Percentiles rank a stretch among this genome's conserved stretches.
Evolutionary conservation across 2,113 vertebrate species (phyloP).

Genomic region (Ictidomys tridecemlineatus): DNA sequence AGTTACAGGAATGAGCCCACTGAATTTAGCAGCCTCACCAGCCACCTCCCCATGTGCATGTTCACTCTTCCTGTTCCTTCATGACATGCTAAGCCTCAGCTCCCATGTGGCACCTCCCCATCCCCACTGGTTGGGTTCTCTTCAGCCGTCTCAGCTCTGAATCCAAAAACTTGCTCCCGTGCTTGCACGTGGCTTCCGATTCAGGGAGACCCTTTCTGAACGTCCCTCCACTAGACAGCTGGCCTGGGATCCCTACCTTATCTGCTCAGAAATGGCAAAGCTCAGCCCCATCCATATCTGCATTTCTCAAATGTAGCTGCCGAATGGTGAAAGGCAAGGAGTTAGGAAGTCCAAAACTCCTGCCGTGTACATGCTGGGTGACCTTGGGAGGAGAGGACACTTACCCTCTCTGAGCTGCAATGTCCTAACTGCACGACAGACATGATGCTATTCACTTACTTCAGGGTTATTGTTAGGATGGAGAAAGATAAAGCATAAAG

Average conservation of each 20-base stretch:
- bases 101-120: background rate
- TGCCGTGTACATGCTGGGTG: background rate
- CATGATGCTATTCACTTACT: no score
- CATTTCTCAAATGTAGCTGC: background rate
- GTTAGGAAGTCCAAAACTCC: background rate
- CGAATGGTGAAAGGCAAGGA: background rate
- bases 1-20: background rate
- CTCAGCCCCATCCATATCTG: background rate
- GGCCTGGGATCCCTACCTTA: background rate
- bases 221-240: background rate
- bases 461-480: no score
- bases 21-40: background rate
- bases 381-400: background rate
- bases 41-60: background rate
- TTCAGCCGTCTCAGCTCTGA: background rate
- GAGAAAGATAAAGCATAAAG: no score
- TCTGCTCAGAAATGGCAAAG: background rate
- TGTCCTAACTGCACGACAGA: no score
- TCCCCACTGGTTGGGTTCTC: background rate
- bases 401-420: background rate
- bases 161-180: background rate
- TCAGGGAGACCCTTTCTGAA: background rate
- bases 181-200: background rate
- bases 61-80: no score
- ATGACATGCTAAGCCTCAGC: background rate